Evolutionary conservation across 2,888 invertebrate species (phyloP).

Genomic region (Melitaea athalia): DNA sequence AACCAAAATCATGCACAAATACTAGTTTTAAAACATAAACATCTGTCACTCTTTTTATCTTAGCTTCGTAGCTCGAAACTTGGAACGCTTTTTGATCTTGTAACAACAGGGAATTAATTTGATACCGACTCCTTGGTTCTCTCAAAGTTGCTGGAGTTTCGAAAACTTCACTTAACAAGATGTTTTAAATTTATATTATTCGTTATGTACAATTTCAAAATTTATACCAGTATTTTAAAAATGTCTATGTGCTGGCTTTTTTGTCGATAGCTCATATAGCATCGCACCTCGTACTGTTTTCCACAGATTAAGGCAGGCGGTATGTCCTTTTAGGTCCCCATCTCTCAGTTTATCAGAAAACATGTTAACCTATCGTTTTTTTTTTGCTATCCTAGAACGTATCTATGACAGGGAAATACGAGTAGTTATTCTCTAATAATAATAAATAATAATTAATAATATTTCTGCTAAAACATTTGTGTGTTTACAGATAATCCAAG

Average conservation of each 20-base stretch:
- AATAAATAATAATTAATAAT: too few species aligned
- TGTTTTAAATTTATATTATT: constrained; percentile 5
- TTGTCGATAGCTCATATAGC: too few species aligned
- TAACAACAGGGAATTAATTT: constrained; percentile 19
- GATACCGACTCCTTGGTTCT: constrained; percentile 7
- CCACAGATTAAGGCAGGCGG: too few species aligned
- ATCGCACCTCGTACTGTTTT: too few species aligned
- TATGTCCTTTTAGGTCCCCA: too few species aligned
- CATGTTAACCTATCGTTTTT: too few species aligned
- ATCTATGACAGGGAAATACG: too few species aligned
- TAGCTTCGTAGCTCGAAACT: constrained; percentile 12
- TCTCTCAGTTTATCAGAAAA: too few species aligned
- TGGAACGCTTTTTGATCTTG: constrained; percentile 20
- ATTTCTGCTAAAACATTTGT: too few species aligned
- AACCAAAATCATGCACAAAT: not conserved
- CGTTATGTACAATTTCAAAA: not conserved
- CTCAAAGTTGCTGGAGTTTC: constrained; percentile 7
- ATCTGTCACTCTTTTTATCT: constrained; percentile 5
- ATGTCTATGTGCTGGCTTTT: not conserved
- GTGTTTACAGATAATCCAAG: too few species aligned
- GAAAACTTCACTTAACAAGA: not conserved
- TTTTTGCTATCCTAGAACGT: too few species aligned
- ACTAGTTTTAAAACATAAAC: constrained; percentile 1
- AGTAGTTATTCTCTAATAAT: too few species aligned
- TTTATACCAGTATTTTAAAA: not conserved